A percentile compares a stretch with the other conserved stretches of the same genome.
phyloP scores from a whole-genome alignment of 2,797 vertebrate genomes.

The Brachymystax lenok region DNA sequence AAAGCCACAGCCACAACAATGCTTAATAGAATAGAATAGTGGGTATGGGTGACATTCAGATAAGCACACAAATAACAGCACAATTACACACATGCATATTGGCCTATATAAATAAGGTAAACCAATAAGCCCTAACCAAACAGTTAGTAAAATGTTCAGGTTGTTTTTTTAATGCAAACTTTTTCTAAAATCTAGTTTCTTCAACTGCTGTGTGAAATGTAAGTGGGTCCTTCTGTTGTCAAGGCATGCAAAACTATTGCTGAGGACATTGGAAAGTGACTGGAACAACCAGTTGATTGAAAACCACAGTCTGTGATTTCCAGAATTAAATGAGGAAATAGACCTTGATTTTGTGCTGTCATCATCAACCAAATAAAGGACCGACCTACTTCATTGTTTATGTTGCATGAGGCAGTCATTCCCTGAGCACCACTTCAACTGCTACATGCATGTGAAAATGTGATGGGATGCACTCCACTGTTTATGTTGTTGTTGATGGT shows the following conservation, averaged over 20 bases:
- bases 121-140: slow-evolving; percentile 3
- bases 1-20: slow-evolving; percentile 21
- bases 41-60: neutral
- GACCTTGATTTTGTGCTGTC: neutral
- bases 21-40: slow-evolving; percentile 9
- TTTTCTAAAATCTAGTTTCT: neutral
- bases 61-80: neutral
- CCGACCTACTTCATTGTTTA: too few relatives aligned
- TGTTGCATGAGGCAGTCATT: too few relatives aligned
- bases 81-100: neutral
- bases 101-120: neutral
- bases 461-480: too few relatives aligned
- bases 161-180: neutral
- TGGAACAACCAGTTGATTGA: neutral
- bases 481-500: too few relatives aligned
- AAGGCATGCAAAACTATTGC: neutral
- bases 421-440: too few relatives aligned
- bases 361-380: slow-evolving; percentile 15
- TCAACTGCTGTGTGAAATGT: neutral
- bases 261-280: neutral
- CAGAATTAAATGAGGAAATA: too few relatives aligned
- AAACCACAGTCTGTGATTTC: neutral
- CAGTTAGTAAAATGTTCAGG: neutral
- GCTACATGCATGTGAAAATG: too few relatives aligned
- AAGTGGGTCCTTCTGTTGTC: neutral